Evolutionary conservation across 2,797 vertebrate genomes (phyloP), one percentile per base, ranked within the genome.

Genomic region (Thalassophryne amazonica): DNA sequence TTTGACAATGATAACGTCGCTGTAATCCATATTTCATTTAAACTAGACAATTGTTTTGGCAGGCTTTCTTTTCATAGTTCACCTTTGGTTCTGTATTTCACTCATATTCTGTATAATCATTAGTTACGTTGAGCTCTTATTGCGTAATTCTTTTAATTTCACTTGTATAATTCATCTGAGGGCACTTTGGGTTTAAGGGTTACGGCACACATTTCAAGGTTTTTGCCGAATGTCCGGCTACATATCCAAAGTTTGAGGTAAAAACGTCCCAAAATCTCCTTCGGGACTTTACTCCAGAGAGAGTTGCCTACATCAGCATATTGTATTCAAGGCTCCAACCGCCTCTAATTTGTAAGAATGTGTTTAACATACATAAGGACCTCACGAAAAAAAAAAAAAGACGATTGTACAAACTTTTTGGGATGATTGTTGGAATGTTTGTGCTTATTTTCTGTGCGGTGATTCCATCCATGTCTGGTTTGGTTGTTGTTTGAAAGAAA

Each of bases 1-100:
- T 60, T 75, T 81, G 35, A 69, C 83, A 61, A 80, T 74, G 36
- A 76, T 59, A 41, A 73, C 28, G 65, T 82, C 76, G 64, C 68
- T 83, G 81, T 88, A 85, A 84, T 60, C 69, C 57, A 56, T 28
- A 72, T 78, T 85, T 81, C 61, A 83, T 70, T 84, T 80, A 64
- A 76, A 60, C 61, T 70, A 76, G 38, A 51, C 40, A 29, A 46
- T 66, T 54, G 12, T 48, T 72, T 76, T 55, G 33, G 32, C 67
- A 76, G 67, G 62, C 60, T 83, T 81, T 71, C 13, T 46, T 32
- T 41, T 41, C 43, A 55, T 75, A 43, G 31, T 82, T 88, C 71
- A 64, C n/a, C 70, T 84, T 88, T 85, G 69, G 76, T 78, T 85
- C 67, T 76, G 51, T 64, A 55, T 41, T 61, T 60, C 51, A 53